Percentiles rank a stretch among this genome's conserved stretches.
phyloP scores from a whole-genome alignment of 2,888 invertebrate species.

The Dryobotodes eremita region DNA sequence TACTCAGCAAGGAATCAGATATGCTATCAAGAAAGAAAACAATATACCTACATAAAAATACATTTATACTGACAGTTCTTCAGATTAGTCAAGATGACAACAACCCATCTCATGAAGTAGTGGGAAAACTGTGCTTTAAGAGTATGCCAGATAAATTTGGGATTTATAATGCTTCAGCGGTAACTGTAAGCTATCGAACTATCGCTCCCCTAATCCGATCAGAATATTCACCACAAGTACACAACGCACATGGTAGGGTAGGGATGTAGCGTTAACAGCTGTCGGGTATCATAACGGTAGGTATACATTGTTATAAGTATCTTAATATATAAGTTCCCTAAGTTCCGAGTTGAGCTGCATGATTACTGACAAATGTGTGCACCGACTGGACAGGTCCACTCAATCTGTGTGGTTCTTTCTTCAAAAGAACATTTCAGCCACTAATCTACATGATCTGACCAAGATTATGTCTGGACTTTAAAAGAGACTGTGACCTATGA shows the following conservation, averaged over 20 bases:
- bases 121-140: not conserved
- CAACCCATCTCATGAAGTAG: not conserved
- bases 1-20: not conserved
- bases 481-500: too few relatives aligned
- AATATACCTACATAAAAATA: not conserved
- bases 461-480: too few relatives aligned
- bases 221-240: not conserved
- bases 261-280: not conserved
- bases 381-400: too few relatives aligned
- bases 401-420: too few relatives aligned
- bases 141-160: not conserved
- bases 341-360: too few relatives aligned
- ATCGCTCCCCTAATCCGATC: slow-evolving; percentile 9
- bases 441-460: too few relatives aligned
- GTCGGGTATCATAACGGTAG: not conserved
- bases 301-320: too few relatives aligned
- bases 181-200: slow-evolving; percentile 7
- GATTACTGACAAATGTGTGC: too few relatives aligned
- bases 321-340: too few relatives aligned
- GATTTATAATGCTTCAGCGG: not conserved
- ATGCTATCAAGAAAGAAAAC: not conserved
- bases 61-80: not conserved
- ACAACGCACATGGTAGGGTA: not conserved
- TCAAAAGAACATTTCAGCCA: too few relatives aligned
- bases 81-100: not conserved